Conservation (phyloP, 2,797 vertebrate species). For the Pogoniulus pusillus region DNA sequence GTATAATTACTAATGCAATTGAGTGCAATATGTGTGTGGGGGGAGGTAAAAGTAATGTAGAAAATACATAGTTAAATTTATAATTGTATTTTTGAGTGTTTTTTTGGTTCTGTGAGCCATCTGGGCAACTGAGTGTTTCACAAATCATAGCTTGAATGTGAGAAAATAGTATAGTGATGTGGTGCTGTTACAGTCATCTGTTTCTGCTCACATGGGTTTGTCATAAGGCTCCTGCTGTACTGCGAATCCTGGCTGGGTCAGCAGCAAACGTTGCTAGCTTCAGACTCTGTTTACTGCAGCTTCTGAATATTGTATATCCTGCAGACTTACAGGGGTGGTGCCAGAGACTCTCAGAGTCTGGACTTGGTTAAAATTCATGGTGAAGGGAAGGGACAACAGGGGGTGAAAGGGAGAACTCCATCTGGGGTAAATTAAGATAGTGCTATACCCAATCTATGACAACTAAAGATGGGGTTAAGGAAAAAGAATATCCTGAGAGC, state of each 20-base stretch:
- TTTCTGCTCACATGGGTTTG: slow-evolving; percentile 47
- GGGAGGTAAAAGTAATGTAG: neutral
- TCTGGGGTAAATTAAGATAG: slow-evolving; percentile 42
- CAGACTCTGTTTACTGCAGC: slow-evolving; percentile 14
- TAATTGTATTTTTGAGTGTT: neutral
- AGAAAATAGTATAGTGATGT: neutral
- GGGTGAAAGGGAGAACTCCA: neutral
- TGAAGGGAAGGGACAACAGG: neutral
- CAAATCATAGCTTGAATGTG: neutral
- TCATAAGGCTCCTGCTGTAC: slow-evolving; percentile 37
- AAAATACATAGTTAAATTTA: neutral
- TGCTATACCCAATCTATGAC: neutral
- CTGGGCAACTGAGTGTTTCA: neutral
- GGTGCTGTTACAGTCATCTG: slow-evolving; percentile 35
- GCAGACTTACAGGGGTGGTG: neutral
- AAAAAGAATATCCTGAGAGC: neutral
- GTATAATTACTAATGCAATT: neutral
- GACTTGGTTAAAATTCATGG: slow-evolving; percentile 33
- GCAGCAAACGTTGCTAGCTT: neutral
- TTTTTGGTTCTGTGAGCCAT: slow-evolving; percentile 6
- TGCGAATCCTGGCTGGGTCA: neutral
- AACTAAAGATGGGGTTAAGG: neutral
- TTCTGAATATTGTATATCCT: slow-evolving; percentile 28
- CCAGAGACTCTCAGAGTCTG: slow-evolving; percentile 21
- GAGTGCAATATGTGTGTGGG: neutral